Conservation (phyloP, 1,140 invertebrate species). For the Probaryconus sp. region DNA sequence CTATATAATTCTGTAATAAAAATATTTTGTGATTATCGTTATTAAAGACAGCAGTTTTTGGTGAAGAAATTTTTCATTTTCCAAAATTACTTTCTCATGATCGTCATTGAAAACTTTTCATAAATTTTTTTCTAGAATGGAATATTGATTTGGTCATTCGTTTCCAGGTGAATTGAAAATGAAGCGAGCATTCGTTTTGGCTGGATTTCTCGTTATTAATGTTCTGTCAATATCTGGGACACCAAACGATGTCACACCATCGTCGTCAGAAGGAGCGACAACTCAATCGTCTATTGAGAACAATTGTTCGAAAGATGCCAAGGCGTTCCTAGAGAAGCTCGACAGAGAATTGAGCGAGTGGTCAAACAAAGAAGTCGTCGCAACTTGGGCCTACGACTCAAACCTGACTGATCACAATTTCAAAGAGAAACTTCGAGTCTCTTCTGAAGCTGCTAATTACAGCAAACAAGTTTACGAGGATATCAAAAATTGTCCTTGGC, state of each 20-base stretch:
- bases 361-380: conserved; percentile 79
- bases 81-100: too few relatives aligned
- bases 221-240: background rate
- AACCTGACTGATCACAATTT: conserved; percentile 87
- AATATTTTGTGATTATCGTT: too few relatives aligned
- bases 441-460: conserved; percentile 71
- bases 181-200: too few relatives aligned
- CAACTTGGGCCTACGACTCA: conserved; percentile 85
- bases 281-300: background rate
- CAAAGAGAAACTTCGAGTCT: conserved; percentile 77
- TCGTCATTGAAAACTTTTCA: too few relatives aligned
- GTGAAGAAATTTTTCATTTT: too few relatives aligned
- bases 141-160: too few relatives aligned
- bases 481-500: conserved; percentile 82
- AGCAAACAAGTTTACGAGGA: conserved; percentile 79
- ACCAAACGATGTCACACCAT: background rate
- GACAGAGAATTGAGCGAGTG: conserved; percentile 75
- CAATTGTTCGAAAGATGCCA: conserved; percentile 17
- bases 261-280: background rate
- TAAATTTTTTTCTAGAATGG: too few relatives aligned
- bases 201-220: too few relatives aligned
- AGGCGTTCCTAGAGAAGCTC: conserved; percentile 21
- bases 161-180: too few relatives aligned
- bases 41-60: too few relatives aligned
- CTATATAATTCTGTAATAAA: too few relatives aligned